phyloP scores from a whole-genome alignment of 2,797 vertebrate species.

The Dendrocincla tyrannina region DNA sequence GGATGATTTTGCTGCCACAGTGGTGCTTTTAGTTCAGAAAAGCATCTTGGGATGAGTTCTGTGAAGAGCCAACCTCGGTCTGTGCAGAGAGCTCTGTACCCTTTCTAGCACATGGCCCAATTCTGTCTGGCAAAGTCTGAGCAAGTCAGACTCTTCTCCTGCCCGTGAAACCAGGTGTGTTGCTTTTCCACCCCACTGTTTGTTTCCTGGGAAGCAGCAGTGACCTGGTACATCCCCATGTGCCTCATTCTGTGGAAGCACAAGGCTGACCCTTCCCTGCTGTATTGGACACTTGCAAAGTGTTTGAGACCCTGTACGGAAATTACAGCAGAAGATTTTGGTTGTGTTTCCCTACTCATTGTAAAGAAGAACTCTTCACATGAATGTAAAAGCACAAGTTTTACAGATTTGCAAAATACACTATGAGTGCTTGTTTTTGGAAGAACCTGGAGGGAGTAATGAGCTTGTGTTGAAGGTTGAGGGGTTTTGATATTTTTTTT shows the following conservation, averaged over 20 bases:
- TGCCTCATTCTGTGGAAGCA: neutral
- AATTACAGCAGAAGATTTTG: neutral
- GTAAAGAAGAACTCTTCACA: neutral
- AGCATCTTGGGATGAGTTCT: neutral
- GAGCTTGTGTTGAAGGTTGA: neutral
- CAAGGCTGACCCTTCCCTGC: neutral
- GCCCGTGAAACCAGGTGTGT: rapidly evolving
- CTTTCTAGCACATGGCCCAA: rapidly evolving
- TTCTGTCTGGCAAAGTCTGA: neutral
- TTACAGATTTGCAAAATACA: neutral
- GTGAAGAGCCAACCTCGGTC: neutral
- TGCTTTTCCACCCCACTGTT: neutral
- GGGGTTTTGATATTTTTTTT: neutral
- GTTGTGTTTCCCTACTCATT: neutral
- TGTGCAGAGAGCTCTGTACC: neutral
- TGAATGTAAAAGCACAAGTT: neutral
- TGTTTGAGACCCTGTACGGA: neutral
- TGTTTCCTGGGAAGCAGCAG: neutral
- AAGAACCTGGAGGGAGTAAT: neutral
- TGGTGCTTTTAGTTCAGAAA: neutral
- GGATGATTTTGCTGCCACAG: rapidly evolving
- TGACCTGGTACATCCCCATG: neutral
- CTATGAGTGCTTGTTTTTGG: neutral
- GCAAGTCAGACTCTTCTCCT: neutral
- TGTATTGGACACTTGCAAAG: neutral